Evolutionary conservation across 2,888 invertebrate species (phyloP).

Genomic region (Koerneria pararmatus): DNA sequence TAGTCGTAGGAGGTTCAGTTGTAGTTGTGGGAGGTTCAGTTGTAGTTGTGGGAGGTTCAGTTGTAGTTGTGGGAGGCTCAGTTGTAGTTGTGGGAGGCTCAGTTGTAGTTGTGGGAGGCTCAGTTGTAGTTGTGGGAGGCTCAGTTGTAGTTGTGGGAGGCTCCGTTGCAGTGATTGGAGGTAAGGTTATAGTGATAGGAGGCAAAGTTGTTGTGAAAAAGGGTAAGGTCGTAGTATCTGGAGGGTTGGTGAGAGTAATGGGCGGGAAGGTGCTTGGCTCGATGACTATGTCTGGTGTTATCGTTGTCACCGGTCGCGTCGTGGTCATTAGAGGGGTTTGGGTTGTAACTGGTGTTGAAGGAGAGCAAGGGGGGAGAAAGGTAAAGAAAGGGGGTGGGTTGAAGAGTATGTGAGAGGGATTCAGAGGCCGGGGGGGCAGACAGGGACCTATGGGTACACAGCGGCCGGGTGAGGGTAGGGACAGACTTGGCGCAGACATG

Average conservation of each 20-base stretch:
- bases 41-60: too few species aligned
- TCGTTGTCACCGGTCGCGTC: not conserved
- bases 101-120: slow-evolving; percentile 8
- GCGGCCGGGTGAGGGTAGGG: not conserved
- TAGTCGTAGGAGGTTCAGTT: slow-evolving; percentile 21
- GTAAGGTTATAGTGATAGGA: slow-evolving; percentile 23
- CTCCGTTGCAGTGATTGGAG: slow-evolving; percentile 17
- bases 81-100: not conserved
- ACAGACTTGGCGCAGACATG: slow-evolving; percentile 1
- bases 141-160: slow-evolving; percentile 30
- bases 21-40: too few species aligned
- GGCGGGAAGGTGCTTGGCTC: slow-evolving; percentile 9
- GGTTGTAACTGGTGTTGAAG: not conserved
- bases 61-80: slow-evolving; percentile 3
- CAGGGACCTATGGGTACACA: not conserved
- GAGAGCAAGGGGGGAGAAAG: not conserved
- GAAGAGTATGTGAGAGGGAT: not conserved
- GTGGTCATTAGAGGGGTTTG: not conserved
- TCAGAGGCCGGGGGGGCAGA: not conserved
- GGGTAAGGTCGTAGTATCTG: slow-evolving; percentile 21
- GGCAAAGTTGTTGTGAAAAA: not conserved
- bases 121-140: slow-evolving; percentile 15
- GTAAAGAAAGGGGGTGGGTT: not conserved
- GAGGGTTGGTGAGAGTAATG: slow-evolving; percentile 16
- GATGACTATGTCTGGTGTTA: not conserved